phyloP scores from a whole-genome alignment of 2,797 vertebrate species.

The Melanotaenia trifasciata region DNA sequence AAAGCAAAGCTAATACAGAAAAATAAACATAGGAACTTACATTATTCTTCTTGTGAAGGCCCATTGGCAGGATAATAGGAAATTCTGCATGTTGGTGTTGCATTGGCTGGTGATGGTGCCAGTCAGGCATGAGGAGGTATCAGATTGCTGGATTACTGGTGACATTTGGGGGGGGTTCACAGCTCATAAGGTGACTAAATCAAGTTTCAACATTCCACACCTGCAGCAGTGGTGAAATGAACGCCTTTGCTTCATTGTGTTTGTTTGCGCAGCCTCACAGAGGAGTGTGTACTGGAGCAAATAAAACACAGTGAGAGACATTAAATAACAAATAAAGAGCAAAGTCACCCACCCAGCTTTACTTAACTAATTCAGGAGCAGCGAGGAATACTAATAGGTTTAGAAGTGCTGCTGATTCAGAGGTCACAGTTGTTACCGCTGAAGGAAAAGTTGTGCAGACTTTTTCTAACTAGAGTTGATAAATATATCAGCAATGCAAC shows the following conservation, averaged over 20 bases:
- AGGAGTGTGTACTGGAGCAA: conserved; percentile 32
- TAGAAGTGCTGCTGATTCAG: conserved; percentile 53
- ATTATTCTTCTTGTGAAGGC: neutral
- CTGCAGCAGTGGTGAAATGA: conserved; percentile 50
- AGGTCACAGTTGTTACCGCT: conserved; percentile 39
- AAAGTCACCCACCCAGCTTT: conserved; percentile 31
- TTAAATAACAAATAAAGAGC: conserved; percentile 31
- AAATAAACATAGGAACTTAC: too few relatives aligned
- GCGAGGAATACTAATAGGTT: conserved; percentile 25
- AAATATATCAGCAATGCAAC: conserved; percentile 21
- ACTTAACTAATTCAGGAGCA: conserved; percentile 7
- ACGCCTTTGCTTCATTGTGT: neutral
- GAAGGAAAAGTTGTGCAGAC: conserved; percentile 30
- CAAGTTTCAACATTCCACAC: conserved; percentile 64
- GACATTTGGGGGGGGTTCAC: conserved; percentile 69
- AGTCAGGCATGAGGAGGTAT: conserved; percentile 55
- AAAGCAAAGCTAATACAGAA: too few relatives aligned
- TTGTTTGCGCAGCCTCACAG: conserved; percentile 14
- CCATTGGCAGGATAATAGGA: conserved; percentile 3
- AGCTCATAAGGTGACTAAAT: conserved; percentile 67
- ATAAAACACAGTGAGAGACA: conserved; percentile 9
- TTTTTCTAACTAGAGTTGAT: conserved; percentile 12
- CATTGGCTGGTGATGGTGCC: conserved; percentile 23
- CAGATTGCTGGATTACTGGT: conserved; percentile 61
- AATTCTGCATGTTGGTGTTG: conserved; percentile 24